Base-by-base conservation (phyloP, 2,113 vertebrate species). In the Pandion haliaetus region DNA sequence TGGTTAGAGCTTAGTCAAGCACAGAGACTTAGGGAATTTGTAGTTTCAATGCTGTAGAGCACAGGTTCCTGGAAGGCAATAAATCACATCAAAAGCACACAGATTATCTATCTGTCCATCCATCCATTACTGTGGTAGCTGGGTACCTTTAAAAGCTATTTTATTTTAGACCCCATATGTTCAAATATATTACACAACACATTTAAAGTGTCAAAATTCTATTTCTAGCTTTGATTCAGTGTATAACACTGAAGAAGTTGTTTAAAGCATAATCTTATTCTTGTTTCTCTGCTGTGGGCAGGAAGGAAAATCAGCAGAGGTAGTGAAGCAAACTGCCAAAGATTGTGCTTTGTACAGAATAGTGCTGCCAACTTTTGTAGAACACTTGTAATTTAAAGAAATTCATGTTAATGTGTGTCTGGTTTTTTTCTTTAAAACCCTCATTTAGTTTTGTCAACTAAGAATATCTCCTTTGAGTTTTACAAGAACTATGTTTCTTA, bases 181-280 rank as follows among this genome's bases (percentile, higher is more conserved):
- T 97, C 69, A 82, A 61, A 72, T 82, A 61, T 42, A 79, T 95
- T 92, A 69, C 62, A 84, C 57, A 92, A 90, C 77, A 65, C 38
- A 90, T 89, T 89, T 92, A 12, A 90, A 63, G 81, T 95, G 88
- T 94, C 86, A 95, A 61, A 90, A 88, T 93, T 85, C 78, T 89
- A 69, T 88, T 96, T 92, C 65, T 71, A 44, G n/a, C 52, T 78
- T 95, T 92, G 80, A 82, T 94, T 88, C 63, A 85, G 44, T 90
- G 77, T 50, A 2, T 66, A 83, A 87, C 57, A 45, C 40, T 69
- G 70, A 78, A 61, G 34, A 87, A 89, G 52, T 94, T 88, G 86
- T 94, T 94, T 87, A 24, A 86, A 61, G 31, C 65, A 25, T 70
- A 84, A 77, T 92, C 63, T 81, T 91, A 82, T 36, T 93, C 76